Conservation (phyloP, 2,888 invertebrate species). For the Sphaeridia pumilis region DNA sequence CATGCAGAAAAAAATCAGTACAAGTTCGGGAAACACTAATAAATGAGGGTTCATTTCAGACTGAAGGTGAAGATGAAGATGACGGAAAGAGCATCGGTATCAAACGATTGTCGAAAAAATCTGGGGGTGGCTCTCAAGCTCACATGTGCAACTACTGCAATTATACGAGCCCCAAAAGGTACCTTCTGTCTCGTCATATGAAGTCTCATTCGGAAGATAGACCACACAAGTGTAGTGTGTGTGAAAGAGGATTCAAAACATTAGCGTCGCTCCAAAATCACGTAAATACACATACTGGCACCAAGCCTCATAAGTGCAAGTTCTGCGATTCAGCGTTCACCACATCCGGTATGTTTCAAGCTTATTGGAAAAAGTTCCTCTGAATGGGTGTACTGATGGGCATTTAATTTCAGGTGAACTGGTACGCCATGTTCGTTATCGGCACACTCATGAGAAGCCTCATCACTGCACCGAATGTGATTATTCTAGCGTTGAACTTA, state of each 20-base stretch:
- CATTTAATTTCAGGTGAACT: too few relatives aligned
- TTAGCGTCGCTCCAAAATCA: constrained; percentile 85
- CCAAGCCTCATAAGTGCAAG: constrained; percentile 80
- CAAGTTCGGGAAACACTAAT: too few relatives aligned
- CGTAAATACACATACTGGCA: constrained; percentile 90
- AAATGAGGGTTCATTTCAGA: too few relatives aligned
- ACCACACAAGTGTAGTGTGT: constrained; percentile 84
- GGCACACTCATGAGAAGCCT: constrained; percentile 94
- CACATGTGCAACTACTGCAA: constrained; percentile 83
- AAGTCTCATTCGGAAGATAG: constrained; percentile 89
- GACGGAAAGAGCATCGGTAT: constrained; percentile 36
- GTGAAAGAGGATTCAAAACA: constrained; percentile 91
- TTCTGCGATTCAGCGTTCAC: constrained; percentile 79
- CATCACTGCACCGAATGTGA: constrained; percentile 93
- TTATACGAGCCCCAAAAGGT: constrained; percentile 81
- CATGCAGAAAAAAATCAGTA: too few relatives aligned
- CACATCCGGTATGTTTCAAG: constrained; percentile 56
- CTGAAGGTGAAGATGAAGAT: constrained; percentile 36
- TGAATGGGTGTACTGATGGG: too few relatives aligned
- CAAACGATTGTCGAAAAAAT: constrained; percentile 44
- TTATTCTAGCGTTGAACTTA: constrained; percentile 91
- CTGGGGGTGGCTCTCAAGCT: constrained; percentile 52
- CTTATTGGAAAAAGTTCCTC: not conserved
- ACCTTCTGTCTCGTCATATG: constrained; percentile 82
- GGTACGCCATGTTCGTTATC: constrained; percentile 87